Percentiles rank a stretch among this genome's conserved stretches.
phyloP scores from a whole-genome alignment of 2,113 vertebrate genomes.

The Crotalus horridus region DNA sequence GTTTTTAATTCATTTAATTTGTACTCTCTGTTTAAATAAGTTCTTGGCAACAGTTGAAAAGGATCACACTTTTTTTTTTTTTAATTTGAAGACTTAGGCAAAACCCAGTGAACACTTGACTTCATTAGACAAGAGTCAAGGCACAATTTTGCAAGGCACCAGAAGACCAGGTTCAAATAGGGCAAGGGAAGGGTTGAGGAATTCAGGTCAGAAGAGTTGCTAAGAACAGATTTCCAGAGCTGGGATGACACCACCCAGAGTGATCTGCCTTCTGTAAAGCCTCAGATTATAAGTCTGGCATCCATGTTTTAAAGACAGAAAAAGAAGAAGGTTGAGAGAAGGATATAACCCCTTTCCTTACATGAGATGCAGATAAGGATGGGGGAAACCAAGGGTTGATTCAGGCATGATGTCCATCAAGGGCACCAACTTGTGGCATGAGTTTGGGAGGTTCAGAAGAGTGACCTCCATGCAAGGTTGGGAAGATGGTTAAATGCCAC shows the following conservation, averaged over 20 bases:
- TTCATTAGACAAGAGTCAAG: conserved; percentile 43
- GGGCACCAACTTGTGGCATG: not conserved
- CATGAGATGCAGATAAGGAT: not conserved
- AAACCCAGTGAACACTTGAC: conserved; percentile 50
- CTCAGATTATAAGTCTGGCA: not conserved
- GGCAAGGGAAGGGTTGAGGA: not conserved
- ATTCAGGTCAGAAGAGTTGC: not conserved
- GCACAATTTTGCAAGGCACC: conserved; percentile 42
- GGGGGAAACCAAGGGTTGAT: not conserved
- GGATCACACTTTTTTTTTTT: conserved; percentile 9
- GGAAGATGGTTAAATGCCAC: not conserved
- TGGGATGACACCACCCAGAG: not conserved
- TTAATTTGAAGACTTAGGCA: conserved; percentile 58
- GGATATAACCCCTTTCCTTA: not conserved
- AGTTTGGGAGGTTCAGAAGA: not conserved
- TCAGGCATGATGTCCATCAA: not conserved
- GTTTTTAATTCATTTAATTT: conserved; percentile 68
- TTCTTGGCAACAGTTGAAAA: conserved; percentile 64
- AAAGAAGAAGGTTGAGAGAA: not conserved
- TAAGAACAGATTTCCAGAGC: not conserved
- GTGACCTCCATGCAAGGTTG: not conserved
- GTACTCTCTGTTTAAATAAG: conserved; percentile 65
- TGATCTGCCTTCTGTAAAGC: not conserved
- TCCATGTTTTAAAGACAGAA: not conserved
- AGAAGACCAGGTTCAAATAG: not conserved